These are phyloP conservation scores for Theocolax elegans DNA, from an alignment of 1,140 invertebrate species.

Conservation along the genomic window DNA sequence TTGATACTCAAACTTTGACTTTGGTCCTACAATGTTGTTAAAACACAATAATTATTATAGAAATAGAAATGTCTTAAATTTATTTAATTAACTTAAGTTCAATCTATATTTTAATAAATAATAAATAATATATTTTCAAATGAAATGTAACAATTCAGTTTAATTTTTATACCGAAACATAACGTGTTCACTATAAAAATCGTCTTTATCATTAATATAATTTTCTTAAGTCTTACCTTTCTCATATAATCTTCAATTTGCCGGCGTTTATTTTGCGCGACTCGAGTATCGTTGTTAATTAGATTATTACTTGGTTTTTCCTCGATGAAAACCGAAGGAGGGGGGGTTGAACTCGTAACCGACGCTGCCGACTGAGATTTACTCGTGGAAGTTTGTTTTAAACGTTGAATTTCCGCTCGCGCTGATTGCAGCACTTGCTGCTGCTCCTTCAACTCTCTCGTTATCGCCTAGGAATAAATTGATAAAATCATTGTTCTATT, in stretches of 20 bases:
- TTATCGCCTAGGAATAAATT: slow-evolving; percentile 52
- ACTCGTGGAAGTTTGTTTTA: slow-evolving; percentile 51
- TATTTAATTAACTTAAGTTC: no score
- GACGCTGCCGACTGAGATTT: slow-evolving; percentile 20
- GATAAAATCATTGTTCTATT: no score
- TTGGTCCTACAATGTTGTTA: slow-evolving; percentile 51
- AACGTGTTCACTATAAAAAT: no score
- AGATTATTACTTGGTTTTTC: slow-evolving; percentile 53
- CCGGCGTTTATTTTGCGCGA: slow-evolving; percentile 52
- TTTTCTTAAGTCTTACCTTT: slow-evolving; percentile 59
- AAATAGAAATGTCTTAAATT: not conserved
- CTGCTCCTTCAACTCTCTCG: slow-evolving; percentile 61
- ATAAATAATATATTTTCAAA: not conserved
- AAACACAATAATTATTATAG: no score
- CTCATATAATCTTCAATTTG: slow-evolving; percentile 60
- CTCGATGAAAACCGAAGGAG: slow-evolving; percentile 43
- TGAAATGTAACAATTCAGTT: no score
- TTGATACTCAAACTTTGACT: slow-evolving; percentile 54
- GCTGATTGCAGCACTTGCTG: slow-evolving; percentile 55
- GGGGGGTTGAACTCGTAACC: slow-evolving; percentile 47
- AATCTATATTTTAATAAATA: slow-evolving; percentile 26
- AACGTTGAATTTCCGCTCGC: slow-evolving; percentile 57
- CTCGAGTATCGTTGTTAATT: slow-evolving; percentile 46
- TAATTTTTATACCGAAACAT: no score
- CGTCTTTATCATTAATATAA: no score